phyloP scores from a whole-genome alignment of 1,140 invertebrate species.

The Drosophila bocki region DNA sequence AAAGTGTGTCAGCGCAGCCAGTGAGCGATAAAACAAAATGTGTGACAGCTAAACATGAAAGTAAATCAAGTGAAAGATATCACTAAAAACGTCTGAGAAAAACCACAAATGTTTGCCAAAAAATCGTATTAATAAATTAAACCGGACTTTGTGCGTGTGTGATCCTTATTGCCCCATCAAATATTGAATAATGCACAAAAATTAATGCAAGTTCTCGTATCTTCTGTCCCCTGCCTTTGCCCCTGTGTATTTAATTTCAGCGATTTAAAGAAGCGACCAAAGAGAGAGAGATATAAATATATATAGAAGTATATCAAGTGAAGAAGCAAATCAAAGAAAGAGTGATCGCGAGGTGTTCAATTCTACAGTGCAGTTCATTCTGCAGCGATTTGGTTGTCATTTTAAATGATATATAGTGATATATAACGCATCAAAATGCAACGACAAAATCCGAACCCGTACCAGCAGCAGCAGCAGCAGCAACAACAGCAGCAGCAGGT shows the following conservation, averaged over 20 bases:
- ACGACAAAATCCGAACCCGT: constrained; percentile 85
- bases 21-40: constrained; percentile 34
- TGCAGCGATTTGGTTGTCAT: constrained; percentile 81
- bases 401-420: constrained; percentile 85
- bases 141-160: constrained; percentile 1
- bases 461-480: constrained; percentile 81
- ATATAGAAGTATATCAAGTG: constrained; percentile 71
- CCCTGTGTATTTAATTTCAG: constrained; percentile 62
- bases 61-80: constrained; percentile 30
- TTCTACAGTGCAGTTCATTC: constrained; percentile 75
- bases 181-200: constrained; percentile 24
- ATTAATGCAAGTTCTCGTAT: constrained; percentile 32
- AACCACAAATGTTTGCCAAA: constrained; percentile 47
- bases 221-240: constrained; percentile 8
- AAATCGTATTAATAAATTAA: constrained; percentile 50
- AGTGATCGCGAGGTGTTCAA: constrained; percentile 78
- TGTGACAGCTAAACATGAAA: constrained; percentile 46
- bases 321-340: constrained; percentile 79
- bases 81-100: constrained; percentile 24
- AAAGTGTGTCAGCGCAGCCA: constrained; percentile 7
- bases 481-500: constrained; percentile 87
- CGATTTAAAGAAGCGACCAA: constrained; percentile 64
- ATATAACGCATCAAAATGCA: constrained; percentile 85
- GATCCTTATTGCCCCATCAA: background rate
- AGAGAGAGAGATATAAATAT: constrained; percentile 63